Evolutionary conservation across 2,113 vertebrate genomes (phyloP), one percentile per base, ranked within the genome.

Genomic region (Zosterops pallidus): DNA sequence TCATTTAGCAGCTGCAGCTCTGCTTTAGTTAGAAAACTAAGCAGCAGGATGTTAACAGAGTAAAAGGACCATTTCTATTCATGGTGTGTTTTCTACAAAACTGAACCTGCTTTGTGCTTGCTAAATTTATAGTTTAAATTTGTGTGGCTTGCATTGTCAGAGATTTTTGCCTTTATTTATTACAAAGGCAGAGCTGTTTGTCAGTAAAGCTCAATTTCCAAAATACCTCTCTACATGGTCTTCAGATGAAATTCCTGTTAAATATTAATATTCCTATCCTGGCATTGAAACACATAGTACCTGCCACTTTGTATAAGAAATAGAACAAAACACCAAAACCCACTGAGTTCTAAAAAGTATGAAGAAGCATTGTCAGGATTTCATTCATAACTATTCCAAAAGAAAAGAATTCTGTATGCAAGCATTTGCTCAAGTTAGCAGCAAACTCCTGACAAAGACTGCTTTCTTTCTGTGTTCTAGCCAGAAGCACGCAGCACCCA

Each of bases 401-500:
- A 68, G 55, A 90, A 41, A 29, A 65, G 24, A 74, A 68, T 88
- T 90, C 64, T 79, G 39, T 59, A 22, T 78, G 64, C 81, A 75
- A 74, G 50, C 31, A 82, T 77, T 92, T 83, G 52, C 83, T 62
- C 50, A 83, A 94, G 89, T 77, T 71, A 63, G 59, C 50, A 50
- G 18, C 35, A 52, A 65, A 70, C 89, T 87, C 31, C 83, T 92
- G 91, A 97, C 85, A 94, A 83, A 87, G 85, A 59, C 52, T 59
- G n/a, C 90, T 89, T 97, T 97, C 83, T 97, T 89, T 95, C 90
- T 95, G 53, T 94, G 75, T 97, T 96, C 60, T 86, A 98, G 98
- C 97, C 96, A 96, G 71, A 98, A 98, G 96, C 98, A 98, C 4
- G 87, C 96, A 92, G 96, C 97, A 91, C 96, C 98, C 86, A 95